Percentiles rank a stretch among this genome's conserved stretches.
Conservation (phyloP, 37 sponge, comb jelly and placozoan genomes). For the Diacarnus erythraeanus region DNA sequence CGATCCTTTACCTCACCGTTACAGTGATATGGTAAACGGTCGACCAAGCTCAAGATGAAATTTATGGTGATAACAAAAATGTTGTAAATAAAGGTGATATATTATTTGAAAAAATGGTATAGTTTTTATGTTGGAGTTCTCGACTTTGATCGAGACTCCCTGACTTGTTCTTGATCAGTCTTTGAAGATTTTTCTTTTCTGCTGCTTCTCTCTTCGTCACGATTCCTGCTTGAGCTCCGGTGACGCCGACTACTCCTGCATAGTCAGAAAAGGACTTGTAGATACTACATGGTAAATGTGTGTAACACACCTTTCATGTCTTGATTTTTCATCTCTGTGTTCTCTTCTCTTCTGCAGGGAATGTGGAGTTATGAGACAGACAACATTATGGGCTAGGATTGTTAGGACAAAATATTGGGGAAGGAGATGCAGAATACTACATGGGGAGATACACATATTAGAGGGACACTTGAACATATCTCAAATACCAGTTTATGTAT, state of each 20-base stretch:
- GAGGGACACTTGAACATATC: neutral
- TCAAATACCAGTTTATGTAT: no score
- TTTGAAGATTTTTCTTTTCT: slow-evolving; percentile 7
- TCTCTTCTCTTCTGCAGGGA: slow-evolving; percentile 22
- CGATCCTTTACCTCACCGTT: no score
- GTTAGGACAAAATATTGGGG: no score
- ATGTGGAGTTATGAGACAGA: no score
- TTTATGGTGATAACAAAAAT: no score
- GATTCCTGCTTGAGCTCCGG: slow-evolving; percentile 26
- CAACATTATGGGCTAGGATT: no score
- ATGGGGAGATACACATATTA: neutral
- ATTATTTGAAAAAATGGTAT: neutral
- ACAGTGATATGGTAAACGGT: no score
- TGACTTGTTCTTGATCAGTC: neutral
- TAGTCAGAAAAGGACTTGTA: neutral
- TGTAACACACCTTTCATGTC: slow-evolving; percentile 45
- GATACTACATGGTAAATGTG: neutral
- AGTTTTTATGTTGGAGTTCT: slow-evolving; percentile 28
- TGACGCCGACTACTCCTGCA: slow-evolving; percentile 27
- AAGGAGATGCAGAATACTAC: no score
- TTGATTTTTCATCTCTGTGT: slow-evolving; percentile 40
- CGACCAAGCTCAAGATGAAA: no score
- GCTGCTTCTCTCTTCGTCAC: slow-evolving; percentile 30
- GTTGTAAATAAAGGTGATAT: neutral
- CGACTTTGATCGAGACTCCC: slow-evolving; percentile 40